Evolutionary conservation across 2,888 invertebrate species (phyloP), one percentile per base, ranked within the genome.

Genomic region (Tetrapedia diversipes): DNA sequence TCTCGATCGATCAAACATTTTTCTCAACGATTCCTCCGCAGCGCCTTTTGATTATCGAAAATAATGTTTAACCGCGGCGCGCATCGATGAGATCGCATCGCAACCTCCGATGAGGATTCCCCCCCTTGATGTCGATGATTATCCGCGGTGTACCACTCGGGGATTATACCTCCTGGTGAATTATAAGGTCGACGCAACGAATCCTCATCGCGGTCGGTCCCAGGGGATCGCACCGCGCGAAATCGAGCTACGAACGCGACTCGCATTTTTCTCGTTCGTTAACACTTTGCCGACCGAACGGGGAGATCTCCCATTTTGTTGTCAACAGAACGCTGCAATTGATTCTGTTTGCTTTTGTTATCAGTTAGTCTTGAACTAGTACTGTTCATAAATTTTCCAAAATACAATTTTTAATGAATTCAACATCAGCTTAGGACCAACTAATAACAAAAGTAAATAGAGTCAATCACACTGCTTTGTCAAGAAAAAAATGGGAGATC

Each of bases 11-110:
- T 51, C 66, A 61, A 71, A 75, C 67, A 79, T 70, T 76, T 71
- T 61, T 70, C 56, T 43, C 77, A 70, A 34, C 45, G 43, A 59
- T 47, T 1, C 37, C 51, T 37, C 7, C 56, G 80, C 51, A 63
- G 77, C 79, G 80, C 79, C 85, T 85, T 84, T 77, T 84, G 82
- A 84, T 84, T 66, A 82, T 82, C 79, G 80, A 76, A 73, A 85
- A 85, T 84, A 82, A 82, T 82, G 64, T 85, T 82, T 69, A 56
- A 84, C 72, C 81, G 65, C 59, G 64, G 65, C 79, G 57, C 27
- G 47, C 47, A 51, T 61, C 70, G 80, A 54, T 32, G 41, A 64
- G 71, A 65, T 57, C 68, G 70, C 63, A 47, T 77, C 41, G 45
- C 54, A 51, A 63, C 59, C 64, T 39, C 45, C 74, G 63, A 69